Conservation (phyloP, 2,797 vertebrate genomes). For the Agapornis canus region DNA sequence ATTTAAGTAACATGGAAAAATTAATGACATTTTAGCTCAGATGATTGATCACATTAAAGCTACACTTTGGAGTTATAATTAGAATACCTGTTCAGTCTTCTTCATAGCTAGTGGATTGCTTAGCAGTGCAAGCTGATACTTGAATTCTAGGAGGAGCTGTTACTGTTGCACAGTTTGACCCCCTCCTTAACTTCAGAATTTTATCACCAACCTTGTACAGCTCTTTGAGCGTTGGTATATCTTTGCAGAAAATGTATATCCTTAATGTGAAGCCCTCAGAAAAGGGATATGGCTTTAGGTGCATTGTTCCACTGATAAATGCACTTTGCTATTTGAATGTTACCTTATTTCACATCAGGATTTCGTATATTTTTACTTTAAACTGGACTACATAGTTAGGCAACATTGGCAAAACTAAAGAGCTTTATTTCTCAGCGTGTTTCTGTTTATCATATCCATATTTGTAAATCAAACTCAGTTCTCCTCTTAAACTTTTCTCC, state of each 20-base stretch:
- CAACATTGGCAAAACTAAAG: not conserved
- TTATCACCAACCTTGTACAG: not conserved
- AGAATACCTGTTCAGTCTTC: not conserved
- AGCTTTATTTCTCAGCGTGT: not conserved
- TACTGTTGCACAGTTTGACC: not conserved
- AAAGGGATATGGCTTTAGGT: not conserved
- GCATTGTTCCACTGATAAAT: not conserved
- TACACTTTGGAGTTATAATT: not conserved
- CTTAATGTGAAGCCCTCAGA: not conserved
- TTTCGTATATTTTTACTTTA: not conserved
- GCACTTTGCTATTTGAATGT: fast-evolving
- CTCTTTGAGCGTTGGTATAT: not conserved
- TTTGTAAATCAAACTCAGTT: not conserved
- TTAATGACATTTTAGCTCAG: not conserved
- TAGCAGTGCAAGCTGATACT: not conserved
- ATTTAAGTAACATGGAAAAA: not conserved
- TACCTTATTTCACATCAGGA: not conserved
- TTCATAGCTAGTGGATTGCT: not conserved
- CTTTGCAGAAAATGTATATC: not conserved
- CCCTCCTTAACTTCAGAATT: not conserved
- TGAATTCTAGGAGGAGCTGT: not conserved
- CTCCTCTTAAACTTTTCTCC: not conserved
- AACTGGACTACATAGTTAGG: not conserved
- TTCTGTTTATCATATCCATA: not conserved
- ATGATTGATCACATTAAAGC: not conserved